These are phyloP conservation scores for Chironomus striatipennis DNA, from an alignment of 1,140 invertebrate genomes.

Conservation along the genomic window DNA sequence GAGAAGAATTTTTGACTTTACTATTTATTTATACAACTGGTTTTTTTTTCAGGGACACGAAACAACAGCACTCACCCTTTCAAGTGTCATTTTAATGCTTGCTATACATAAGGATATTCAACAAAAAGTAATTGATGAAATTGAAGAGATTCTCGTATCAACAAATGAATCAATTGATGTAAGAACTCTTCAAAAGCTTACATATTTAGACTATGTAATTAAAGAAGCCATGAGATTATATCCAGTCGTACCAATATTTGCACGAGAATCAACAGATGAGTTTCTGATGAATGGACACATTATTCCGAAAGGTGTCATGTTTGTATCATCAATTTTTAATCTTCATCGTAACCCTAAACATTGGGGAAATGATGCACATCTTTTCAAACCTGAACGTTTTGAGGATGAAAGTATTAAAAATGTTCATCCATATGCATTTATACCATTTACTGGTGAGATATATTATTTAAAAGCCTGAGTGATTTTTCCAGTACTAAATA, in stretches of 20 bases:
- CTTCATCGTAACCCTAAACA: conserved; percentile 36
- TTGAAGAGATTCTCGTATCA: conserved; percentile 43
- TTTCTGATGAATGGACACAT: background rate
- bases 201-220: conserved; percentile 53
- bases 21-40: too few species aligned
- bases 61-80: background rate
- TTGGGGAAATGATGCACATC: conserved; percentile 52
- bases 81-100: conserved; percentile 29
- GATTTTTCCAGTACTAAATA: too few species aligned
- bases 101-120: conserved; percentile 33
- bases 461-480: too few species aligned
- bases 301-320: conserved; percentile 9
- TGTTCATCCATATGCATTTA: conserved; percentile 44
- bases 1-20: too few species aligned
- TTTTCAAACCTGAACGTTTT: conserved; percentile 61
- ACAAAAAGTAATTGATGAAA: conserved; percentile 49
- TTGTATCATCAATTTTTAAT: background rate
- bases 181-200: conserved; percentile 51
- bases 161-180: conserved; percentile 34
- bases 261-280: conserved; percentile 32
- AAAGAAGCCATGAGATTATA: conserved; percentile 55
- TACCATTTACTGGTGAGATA: conserved; percentile 52
- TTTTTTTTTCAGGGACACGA: conserved; percentile 13
- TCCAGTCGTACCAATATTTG: conserved; percentile 51
- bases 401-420: conserved; percentile 44